Evolutionary conservation across 2,797 vertebrate genomes (phyloP).

Genomic region (Argyrosomus regius): DNA sequence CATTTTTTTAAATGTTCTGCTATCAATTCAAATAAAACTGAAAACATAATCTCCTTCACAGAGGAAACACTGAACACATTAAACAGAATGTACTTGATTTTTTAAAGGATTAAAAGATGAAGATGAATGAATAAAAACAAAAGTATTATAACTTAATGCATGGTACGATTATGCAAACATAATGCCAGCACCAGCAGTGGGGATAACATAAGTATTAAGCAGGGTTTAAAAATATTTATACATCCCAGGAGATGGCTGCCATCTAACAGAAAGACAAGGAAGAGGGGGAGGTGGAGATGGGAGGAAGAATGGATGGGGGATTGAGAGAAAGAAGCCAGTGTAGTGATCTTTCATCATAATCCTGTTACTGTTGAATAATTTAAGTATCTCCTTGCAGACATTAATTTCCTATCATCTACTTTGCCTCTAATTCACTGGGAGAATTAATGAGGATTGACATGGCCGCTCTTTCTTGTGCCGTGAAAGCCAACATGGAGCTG

Average conservation of each 20-base stretch:
- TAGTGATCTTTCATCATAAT: slow-evolving; percentile 84
- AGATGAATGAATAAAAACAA: slow-evolving; percentile 27
- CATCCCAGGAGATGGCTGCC: slow-evolving; percentile 24
- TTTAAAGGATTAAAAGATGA: slow-evolving; percentile 29
- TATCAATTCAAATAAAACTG: neutral
- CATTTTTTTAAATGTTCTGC: neutral
- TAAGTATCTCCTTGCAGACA: slow-evolving; percentile 81
- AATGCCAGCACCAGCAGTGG: slow-evolving; percentile 19
- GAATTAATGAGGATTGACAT: slow-evolving; percentile 84
- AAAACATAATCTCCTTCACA: slow-evolving; percentile 25
- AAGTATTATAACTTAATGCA: slow-evolving; percentile 26
- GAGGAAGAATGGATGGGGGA: slow-evolving; percentile 40
- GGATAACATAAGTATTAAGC: slow-evolving; percentile 30
- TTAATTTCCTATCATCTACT: slow-evolving; percentile 84
- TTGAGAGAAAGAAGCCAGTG: slow-evolving; percentile 56
- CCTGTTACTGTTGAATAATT: slow-evolving; percentile 85
- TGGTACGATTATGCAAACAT: slow-evolving; percentile 9
- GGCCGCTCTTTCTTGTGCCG: slow-evolving; percentile 77
- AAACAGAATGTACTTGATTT: slow-evolving; percentile 10
- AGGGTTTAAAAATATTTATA: slow-evolving; percentile 25
- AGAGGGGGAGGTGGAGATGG: slow-evolving; percentile 11
- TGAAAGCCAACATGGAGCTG: slow-evolving; percentile 78
- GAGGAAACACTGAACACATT: slow-evolving; percentile 6
- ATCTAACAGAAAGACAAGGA: slow-evolving; percentile 36
- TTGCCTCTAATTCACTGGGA: slow-evolving; percentile 79